Conservation (phyloP, 2,113 vertebrate species). For the Syngnathus scovelli region DNA sequence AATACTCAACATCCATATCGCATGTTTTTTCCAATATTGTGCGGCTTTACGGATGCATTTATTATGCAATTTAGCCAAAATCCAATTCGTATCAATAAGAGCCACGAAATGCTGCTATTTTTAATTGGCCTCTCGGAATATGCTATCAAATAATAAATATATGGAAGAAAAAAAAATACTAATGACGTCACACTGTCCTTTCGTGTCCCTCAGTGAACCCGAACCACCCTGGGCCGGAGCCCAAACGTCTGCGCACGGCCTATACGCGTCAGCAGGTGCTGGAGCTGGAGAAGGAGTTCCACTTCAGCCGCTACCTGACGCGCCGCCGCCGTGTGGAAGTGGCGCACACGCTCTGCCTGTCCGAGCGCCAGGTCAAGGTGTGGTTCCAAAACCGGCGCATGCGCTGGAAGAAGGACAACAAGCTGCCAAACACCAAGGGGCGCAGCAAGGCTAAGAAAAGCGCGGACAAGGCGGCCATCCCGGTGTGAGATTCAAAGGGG, state of each 20-base stretch:
- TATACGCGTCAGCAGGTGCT: conserved; percentile 67
- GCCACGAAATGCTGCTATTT: too few relatives aligned
- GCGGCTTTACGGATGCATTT: background rate
- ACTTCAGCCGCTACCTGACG: conserved; percentile 67
- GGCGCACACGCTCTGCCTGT: conserved; percentile 55
- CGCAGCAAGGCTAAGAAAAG: conserved; percentile 59
- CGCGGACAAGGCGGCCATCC: conserved; percentile 6
- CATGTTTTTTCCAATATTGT: too few relatives aligned
- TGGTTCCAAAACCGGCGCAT: conserved; percentile 71
- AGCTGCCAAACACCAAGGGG: conserved; percentile 66
- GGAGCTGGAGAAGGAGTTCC: conserved; percentile 70
- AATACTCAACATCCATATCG: too few relatives aligned
- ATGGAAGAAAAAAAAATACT: too few relatives aligned
- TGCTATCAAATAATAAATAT: too few relatives aligned
- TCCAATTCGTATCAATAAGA: background rate
- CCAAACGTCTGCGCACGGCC: conserved; percentile 62
- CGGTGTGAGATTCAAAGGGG: background rate
- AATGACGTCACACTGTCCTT: background rate
- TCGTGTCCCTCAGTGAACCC: conserved; percentile 53
- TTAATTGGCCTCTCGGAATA: too few relatives aligned
- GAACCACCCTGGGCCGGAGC: conserved; percentile 61
- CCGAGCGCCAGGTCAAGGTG: conserved; percentile 66
- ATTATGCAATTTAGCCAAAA: background rate
- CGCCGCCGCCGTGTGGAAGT: conserved; percentile 63
- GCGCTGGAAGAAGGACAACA: conserved; percentile 71